These are phyloP conservation scores for Scalopus aquaticus DNA, from an alignment of 2,113 vertebrate species.

Conservation along the genomic window DNA sequence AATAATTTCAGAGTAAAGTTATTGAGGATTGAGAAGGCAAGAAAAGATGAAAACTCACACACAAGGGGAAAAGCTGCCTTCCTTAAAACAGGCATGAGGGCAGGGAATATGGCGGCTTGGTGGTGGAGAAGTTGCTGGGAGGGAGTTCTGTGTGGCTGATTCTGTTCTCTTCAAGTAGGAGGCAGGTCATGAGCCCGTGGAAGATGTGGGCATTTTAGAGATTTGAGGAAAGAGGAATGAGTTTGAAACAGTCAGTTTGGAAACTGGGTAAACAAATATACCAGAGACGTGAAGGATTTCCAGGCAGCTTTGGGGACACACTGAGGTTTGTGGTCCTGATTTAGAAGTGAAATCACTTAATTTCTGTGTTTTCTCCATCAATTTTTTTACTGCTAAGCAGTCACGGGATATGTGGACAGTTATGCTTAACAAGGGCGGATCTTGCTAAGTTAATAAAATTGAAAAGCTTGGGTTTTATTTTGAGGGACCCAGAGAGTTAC, in stretches of 20 bases:
- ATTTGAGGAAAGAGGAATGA: not conserved
- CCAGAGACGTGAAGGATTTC: not conserved
- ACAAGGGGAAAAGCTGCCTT: not conserved
- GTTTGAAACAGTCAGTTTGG: not conserved
- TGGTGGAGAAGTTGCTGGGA: not conserved
- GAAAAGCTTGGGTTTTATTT: not conserved
- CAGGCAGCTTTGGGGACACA: not conserved
- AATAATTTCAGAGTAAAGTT: not conserved
- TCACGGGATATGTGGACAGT: not conserved
- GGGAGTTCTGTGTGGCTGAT: not conserved
- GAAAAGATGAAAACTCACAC: not conserved
- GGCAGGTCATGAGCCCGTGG: not conserved
- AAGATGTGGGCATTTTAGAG: not conserved
- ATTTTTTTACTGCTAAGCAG: not conserved
- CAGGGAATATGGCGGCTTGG: not conserved
- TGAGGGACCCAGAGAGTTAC: not conserved
- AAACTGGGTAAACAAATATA: not conserved
- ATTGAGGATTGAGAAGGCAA: not conserved
- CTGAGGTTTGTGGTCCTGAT: not conserved
- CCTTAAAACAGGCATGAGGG: not conserved
- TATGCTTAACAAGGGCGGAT: not conserved
- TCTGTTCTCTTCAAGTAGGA: not conserved
- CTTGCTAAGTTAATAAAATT: not conserved
- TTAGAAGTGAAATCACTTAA: not conserved
- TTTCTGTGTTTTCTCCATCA: constrained; percentile 21